These are phyloP conservation scores for Drosophila putrida DNA, from an alignment of 2,888 invertebrate species.

Conservation along the genomic window DNA sequence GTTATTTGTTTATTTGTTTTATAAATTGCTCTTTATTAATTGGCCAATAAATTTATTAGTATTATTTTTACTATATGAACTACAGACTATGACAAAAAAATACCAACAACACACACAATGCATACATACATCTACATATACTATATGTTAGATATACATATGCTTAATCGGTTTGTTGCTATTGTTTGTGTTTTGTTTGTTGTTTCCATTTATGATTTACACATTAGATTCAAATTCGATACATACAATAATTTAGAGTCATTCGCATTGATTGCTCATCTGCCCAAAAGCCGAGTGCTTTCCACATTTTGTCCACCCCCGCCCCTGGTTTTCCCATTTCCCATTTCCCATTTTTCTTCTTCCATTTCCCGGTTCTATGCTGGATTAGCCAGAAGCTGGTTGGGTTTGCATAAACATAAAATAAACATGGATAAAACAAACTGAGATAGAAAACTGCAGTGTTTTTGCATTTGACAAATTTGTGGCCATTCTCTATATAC, in stretches of 20 bases:
- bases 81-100: slow-evolving; percentile 55
- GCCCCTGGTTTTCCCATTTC: not conserved
- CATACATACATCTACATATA: slow-evolving; percentile 31
- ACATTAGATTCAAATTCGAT: slow-evolving; percentile 73
- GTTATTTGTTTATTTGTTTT: slow-evolving; percentile 45
- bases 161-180: slow-evolving; percentile 19
- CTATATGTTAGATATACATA: slow-evolving; percentile 35
- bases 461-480: slow-evolving; percentile 73
- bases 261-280: slow-evolving; percentile 47
- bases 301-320: not conserved
- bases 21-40: slow-evolving; percentile 71
- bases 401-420: slow-evolving; percentile 53
- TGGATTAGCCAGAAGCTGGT: slow-evolving; percentile 50
- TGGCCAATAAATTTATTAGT: slow-evolving; percentile 64
- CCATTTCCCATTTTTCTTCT: not conserved
- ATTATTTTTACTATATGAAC: slow-evolving; percentile 61
- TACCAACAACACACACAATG: slow-evolving; percentile 17
- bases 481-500: slow-evolving; percentile 48
- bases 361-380: not conserved
- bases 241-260: slow-evolving; percentile 65
- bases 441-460: slow-evolving; percentile 63
- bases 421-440: slow-evolving; percentile 61
- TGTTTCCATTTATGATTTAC: slow-evolving; percentile 66
- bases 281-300: slow-evolving; percentile 4
- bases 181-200: slow-evolving; percentile 28